Base-by-base conservation (phyloP, 2,888 invertebrate genomes). In the Teleiodes luculella region DNA sequence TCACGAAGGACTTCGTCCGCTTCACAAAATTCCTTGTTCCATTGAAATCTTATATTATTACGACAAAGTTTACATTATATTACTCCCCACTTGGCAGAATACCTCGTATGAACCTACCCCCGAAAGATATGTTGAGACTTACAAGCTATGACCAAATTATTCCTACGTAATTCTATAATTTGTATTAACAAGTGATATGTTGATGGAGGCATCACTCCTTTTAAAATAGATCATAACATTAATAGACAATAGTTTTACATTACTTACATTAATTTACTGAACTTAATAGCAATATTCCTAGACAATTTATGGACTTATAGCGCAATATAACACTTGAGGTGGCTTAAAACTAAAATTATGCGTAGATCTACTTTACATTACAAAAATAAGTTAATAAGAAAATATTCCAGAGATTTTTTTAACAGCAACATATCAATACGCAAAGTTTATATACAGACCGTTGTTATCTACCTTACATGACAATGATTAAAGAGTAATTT, bases 101-200 rank as follows among this genome's bases (percentile, higher is more conserved):
- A 70, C 56, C 61, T 60, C 48, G 6, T 20, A n/a, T n/a, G 10
- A 65, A 67, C 76, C 77, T 76, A 81, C 71, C 57, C 63, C 67
- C 70, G 63, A 77, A 72, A 82, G 85, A 86, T 86, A 86, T 86
- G 86, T 86, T 71, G 71, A 78, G 70, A 72, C 81, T 83, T 86
- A 83, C 47, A 52, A 53, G 57, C 80, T 87, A 86, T 75, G 79
- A 85, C 78, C 73, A 83, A 86, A 80, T 85, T 86, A 86, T 74
- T 61, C 65, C 83, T 84, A 86, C 77, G 67, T 80, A 77, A 71
- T 76, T 74, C 83, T 86, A 83, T 80, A 84, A 80, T 86, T 84
- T 85, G 75, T 87, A 86, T 80, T 87, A 87, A 87, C 88, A 88
- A 88, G 86, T 89, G 89, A 89, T 89, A 89, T 89, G 89, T 89